Conservation (phyloP, 1,140 invertebrate genomes). For the Drosophila teissieri region DNA sequence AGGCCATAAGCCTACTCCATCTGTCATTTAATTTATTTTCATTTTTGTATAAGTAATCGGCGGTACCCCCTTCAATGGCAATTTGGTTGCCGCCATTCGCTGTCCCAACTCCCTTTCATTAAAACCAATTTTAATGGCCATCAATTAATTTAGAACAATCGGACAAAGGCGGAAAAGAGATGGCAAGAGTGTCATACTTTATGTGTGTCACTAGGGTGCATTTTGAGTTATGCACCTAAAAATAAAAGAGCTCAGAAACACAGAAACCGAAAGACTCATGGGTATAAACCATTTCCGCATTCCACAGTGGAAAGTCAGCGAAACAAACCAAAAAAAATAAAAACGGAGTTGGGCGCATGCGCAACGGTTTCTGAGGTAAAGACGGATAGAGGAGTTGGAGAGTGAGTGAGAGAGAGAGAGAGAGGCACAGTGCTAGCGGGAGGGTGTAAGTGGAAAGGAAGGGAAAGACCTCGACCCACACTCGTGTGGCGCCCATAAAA, state of each 20-base stretch:
- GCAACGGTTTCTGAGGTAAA: conserved; percentile 5
- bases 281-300: conserved; percentile 63
- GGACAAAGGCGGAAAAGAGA: conserved; percentile 1
- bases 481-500: conserved; percentile 69
- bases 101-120: conserved; percentile 22
- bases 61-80: conserved; percentile 22
- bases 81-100: conserved; percentile 20
- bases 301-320: conserved; percentile 26
- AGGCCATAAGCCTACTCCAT: conserved; percentile 29
- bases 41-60: conserved; percentile 11
- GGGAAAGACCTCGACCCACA: conserved; percentile 47
- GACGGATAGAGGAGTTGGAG: conserved; percentile 1
- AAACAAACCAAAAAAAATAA: neutral
- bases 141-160: conserved; percentile 47
- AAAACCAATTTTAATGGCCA: conserved; percentile 57
- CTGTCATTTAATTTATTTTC: conserved; percentile 22
- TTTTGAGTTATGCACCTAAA: conserved; percentile 44
- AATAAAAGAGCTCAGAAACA: conserved; percentile 11
- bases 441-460: neutral
- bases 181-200: conserved; percentile 14
- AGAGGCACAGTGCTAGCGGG: neutral
- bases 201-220: conserved; percentile 57
- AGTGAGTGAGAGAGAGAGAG: neutral
- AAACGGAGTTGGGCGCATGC: conserved; percentile 30
- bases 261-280: conserved; percentile 24